phyloP scores from a whole-genome alignment of 2,888 invertebrate genomes.

The Oegoconia quadripuncta region DNA sequence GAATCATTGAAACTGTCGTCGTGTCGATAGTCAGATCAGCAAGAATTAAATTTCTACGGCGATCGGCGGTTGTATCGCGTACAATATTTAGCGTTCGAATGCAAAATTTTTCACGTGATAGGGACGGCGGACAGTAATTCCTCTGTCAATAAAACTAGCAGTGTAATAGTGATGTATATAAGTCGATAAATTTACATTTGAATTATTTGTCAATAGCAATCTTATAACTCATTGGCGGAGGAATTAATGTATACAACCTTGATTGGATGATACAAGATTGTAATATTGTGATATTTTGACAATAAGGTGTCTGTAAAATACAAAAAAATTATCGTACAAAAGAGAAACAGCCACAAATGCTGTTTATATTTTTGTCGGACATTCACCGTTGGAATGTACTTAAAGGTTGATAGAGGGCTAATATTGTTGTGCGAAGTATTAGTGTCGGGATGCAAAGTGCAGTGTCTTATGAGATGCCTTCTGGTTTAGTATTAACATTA shows the following conservation, averaged over 20 bases:
- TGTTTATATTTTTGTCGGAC: slow-evolving; percentile 21
- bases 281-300: slow-evolving; percentile 70
- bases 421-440: slow-evolving; percentile 53
- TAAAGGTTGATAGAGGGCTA: slow-evolving; percentile 62
- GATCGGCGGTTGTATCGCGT: too few species aligned
- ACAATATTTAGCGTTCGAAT: too few species aligned
- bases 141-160: too few species aligned
- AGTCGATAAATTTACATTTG: too few species aligned
- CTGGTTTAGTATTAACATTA: slow-evolving; percentile 58
- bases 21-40: too few species aligned
- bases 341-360: not conserved
- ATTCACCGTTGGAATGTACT: slow-evolving; percentile 51
- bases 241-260: too few species aligned
- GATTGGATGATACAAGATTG: slow-evolving; percentile 20
- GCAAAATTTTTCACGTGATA: too few species aligned
- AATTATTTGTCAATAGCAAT: not conserved
- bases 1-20: slow-evolving; percentile 9
- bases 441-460: slow-evolving; percentile 36
- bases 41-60: too few species aligned
- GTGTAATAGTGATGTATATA: too few species aligned
- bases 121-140: too few species aligned
- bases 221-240: too few species aligned
- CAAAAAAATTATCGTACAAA: slow-evolving; percentile 36
- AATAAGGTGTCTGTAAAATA: slow-evolving; percentile 48
- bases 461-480: slow-evolving; percentile 58